These are phyloP conservation scores for Perca schrenkii DNA, from an alignment of 2,113 vertebrate genomes.

Conservation along the genomic window DNA sequence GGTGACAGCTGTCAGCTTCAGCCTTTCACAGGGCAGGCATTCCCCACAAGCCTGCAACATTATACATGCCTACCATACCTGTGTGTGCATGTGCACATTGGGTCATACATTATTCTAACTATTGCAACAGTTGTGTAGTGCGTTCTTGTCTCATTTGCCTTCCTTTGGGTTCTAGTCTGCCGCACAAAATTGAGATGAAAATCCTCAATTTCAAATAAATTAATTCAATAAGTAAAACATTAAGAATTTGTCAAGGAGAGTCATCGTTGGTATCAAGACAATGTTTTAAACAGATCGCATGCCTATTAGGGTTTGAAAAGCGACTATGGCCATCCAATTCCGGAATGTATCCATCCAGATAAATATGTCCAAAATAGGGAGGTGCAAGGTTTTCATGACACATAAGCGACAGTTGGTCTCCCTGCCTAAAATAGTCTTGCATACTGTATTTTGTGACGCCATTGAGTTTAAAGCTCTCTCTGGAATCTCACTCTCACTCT, in stretches of 20 bases:
- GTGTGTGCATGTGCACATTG: constrained; percentile 42
- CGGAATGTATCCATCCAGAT: neutral
- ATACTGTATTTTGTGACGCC: constrained; percentile 47
- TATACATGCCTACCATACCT: constrained; percentile 66
- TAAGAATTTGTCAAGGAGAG: neutral
- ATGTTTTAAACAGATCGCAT: neutral
- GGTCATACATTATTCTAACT: constrained; percentile 36
- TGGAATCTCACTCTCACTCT: constrained; percentile 58
- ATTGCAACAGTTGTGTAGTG: constrained; percentile 16
- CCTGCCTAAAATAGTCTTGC: constrained; percentile 61
- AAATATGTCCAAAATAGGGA: constrained; percentile 26
- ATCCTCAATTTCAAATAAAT: neutral
- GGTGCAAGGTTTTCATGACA: constrained; percentile 39
- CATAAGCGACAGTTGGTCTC: constrained; percentile 36
- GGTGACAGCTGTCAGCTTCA: constrained; percentile 78
- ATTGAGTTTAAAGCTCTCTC: constrained; percentile 34
- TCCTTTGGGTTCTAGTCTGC: neutral
- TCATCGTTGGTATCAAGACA: neutral
- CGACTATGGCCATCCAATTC: neutral
- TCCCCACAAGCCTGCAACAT: constrained; percentile 68
- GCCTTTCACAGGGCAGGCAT: constrained; percentile 63
- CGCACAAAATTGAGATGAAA: neutral
- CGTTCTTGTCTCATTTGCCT: constrained; percentile 7
- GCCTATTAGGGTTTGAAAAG: neutral
- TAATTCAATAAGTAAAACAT: neutral